Evolutionary conservation across 2,113 vertebrate species (phyloP).

Genomic region (Platysternon megacephalum): DNA sequence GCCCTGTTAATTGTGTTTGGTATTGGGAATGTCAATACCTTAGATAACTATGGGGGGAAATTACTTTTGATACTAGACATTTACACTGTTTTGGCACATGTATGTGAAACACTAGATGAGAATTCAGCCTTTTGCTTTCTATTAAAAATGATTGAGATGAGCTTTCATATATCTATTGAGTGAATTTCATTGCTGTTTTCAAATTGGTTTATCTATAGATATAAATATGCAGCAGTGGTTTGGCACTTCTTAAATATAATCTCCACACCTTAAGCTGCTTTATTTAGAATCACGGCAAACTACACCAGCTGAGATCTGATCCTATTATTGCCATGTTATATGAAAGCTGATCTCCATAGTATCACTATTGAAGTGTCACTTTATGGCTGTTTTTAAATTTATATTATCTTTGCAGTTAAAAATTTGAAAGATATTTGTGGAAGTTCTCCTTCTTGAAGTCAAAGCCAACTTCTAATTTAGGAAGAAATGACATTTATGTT

Average conservation of each 20-base stretch:
- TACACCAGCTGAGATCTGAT: background rate
- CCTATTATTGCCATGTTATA: background rate
- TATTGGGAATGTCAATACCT: background rate
- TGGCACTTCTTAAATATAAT: background rate
- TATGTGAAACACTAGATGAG: background rate
- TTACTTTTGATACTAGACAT: background rate
- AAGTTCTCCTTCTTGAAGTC: background rate
- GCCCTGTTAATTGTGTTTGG: background rate
- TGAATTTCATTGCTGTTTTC: background rate
- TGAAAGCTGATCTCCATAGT: too few species aligned
- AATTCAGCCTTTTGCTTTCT: background rate
- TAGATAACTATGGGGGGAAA: background rate
- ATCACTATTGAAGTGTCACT: background rate
- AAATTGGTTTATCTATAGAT: background rate
- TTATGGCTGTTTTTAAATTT: background rate
- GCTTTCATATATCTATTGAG: background rate
- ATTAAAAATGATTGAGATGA: background rate
- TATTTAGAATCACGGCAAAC: background rate
- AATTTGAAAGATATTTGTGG: background rate
- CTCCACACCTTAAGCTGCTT: background rate
- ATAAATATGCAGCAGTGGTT: background rate
- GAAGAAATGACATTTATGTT: background rate
- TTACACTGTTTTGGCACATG: background rate
- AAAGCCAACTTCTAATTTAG: background rate
- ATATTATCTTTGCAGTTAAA: background rate